Evolutionary conservation across 2,797 vertebrate species (phyloP).

Genomic region (Catharus ustulatus): DNA sequence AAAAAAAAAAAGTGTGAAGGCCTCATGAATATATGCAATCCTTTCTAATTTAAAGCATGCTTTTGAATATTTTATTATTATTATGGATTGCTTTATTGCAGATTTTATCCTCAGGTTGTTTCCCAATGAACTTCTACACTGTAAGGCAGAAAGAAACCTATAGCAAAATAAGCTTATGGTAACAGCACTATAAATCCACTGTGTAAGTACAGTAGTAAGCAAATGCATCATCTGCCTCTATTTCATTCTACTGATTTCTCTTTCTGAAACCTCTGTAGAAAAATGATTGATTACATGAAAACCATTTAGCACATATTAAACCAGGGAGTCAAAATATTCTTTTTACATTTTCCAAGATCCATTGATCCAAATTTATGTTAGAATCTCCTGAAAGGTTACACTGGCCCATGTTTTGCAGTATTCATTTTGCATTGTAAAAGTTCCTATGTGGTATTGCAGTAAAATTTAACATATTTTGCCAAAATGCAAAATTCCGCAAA

Average conservation of each 20-base stretch:
- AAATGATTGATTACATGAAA: neutral
- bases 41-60: neutral
- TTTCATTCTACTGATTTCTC: slow-evolving; percentile 6
- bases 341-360: neutral
- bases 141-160: neutral
- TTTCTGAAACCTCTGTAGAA: neutral
- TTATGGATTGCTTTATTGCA: neutral
- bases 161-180: neutral
- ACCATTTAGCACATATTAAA: slow-evolving; percentile 13
- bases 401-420: neutral
- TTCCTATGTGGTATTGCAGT: fast-evolving
- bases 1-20: neutral
- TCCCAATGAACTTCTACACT: neutral
- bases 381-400: neutral
- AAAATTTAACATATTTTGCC: neutral
- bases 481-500: neutral
- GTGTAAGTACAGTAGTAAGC: neutral
- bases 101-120: slow-evolving; percentile 20
- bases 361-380: neutral
- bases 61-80: slow-evolving; percentile 25
- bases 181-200: neutral
- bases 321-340: neutral
- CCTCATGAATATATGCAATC: neutral
- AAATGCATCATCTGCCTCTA: neutral
- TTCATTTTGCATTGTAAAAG: neutral